phyloP scores from a whole-genome alignment of 2,888 invertebrate species.

The Monoplex corrugatus region DNA sequence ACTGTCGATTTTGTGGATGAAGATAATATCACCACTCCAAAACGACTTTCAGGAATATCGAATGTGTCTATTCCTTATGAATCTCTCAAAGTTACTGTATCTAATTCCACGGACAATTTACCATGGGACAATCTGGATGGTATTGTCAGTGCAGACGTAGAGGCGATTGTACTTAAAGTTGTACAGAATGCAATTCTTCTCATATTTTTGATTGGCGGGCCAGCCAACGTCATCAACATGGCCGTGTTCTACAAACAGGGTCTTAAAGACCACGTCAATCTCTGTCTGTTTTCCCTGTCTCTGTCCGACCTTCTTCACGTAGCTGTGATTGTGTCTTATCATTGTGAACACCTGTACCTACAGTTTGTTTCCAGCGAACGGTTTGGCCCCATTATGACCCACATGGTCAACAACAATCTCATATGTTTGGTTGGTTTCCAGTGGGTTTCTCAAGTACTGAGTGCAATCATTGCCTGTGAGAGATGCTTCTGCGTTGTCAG shows the following conservation, averaged over 20 bases:
- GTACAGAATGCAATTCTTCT: neutral
- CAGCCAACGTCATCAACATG: conserved; percentile 29
- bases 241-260: neutral
- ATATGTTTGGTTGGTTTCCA: neutral
- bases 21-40: too few species aligned
- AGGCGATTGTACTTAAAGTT: neutral
- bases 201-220: conserved; percentile 10
- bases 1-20: too few species aligned
- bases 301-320: neutral
- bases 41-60: too few species aligned
- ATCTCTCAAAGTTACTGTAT: neutral
- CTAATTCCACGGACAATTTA: neutral
- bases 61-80: neutral
- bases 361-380: neutral
- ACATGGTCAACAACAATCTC: neutral
- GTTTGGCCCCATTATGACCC: too few species aligned
- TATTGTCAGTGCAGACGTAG: neutral
- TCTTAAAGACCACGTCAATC: neutral
- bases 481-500: neutral
- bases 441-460: neutral
- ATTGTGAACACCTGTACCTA: neutral
- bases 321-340: neutral
- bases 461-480: neutral
- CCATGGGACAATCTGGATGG: neutral
- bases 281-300: neutral